Conservation (phyloP, 64 coral and sea anemone species). For the Montipora efflorescens region DNA sequence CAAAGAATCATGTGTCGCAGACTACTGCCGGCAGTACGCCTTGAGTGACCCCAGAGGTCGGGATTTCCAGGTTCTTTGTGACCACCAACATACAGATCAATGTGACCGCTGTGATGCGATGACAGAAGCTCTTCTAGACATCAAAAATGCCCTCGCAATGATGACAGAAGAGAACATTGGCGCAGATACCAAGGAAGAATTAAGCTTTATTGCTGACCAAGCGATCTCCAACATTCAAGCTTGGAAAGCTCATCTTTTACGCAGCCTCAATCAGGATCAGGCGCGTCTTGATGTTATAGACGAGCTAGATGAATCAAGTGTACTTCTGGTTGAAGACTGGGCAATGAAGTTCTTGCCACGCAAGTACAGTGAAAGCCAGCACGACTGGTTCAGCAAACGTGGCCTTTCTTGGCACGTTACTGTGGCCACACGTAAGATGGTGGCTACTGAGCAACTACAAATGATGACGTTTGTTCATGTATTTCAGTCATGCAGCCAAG, state of each 20-base stretch:
- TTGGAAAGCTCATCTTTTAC: constrained; percentile 37
- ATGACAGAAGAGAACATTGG: not conserved
- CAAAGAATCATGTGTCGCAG: not conserved
- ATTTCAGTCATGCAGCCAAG: constrained; percentile 43
- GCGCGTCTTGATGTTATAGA: constrained; percentile 8
- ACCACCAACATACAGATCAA: not conserved
- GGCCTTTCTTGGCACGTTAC: constrained; percentile 44
- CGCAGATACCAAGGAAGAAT: not conserved
- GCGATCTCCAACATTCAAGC: constrained; percentile 9
- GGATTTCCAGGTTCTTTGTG: constrained; percentile 1
- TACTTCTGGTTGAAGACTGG: constrained; percentile 39
- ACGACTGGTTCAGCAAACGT: constrained; percentile 21
- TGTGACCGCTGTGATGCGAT: constrained; percentile 3
- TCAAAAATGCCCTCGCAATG: not conserved
- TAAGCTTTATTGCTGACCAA: not conserved
- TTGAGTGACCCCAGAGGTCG: not conserved
- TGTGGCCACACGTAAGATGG: constrained; percentile 1
- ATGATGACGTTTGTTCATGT: constrained; percentile 53
- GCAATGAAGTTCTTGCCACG: constrained; percentile 39
- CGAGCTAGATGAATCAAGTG: not conserved
- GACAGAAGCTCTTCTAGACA: not conserved
- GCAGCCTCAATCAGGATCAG: constrained; percentile 47
- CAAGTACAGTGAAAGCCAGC: constrained; percentile 41
- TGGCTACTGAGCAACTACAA: not conserved
- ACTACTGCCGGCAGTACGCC: constrained; percentile 13